Base-by-base conservation (phyloP, 2,797 vertebrate species). In the Cossypha dichroa region DNA sequence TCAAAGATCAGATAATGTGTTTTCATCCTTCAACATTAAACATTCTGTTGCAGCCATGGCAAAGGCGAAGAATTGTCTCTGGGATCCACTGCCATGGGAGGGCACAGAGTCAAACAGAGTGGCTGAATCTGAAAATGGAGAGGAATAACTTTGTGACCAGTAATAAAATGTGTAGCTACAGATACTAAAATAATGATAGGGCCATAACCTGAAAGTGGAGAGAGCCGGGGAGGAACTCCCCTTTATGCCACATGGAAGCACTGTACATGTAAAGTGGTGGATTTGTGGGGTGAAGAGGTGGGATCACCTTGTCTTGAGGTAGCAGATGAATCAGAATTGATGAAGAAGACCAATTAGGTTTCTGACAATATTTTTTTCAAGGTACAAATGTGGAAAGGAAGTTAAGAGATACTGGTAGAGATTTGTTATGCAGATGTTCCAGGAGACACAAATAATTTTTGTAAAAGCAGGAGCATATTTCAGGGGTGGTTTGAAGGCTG, bases 11-110 rank as follows among this genome's bases (percentile, higher is more conserved):
- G 91, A 95, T 96, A 95, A 95, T 92, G 66, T 85, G 89, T 94
- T 97, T 97, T 96, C 93, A 97, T 96, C 96, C 86, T 89, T 76
- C 23, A 5, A 76, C 92, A 90, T 96, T 95, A 97, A 92, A 96
- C 70, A 49, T 88, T 95, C 94, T 51, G 7, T 60, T 82, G 69
- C 73, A 83, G 70, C 63, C 86, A 38, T 68, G 76, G 95, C 88
- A 95, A 94, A 95, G 91, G 86, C 6, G 0, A 67, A 38, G 91
- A 96, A 96, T 93, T 88, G 84, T 96, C 95, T 82, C 94, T 62
- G 89, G 94, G 91, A 94, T 92, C 84, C 0, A 4, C 80, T 93
- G 92, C 95, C 77, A 43, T 0, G 0, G 78, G 81, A 96, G 92
- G 92, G 96, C 96, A 97, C 0, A 0, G 73, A 92, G 93, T 96